phyloP scores from a whole-genome alignment of 2,113 vertebrate genomes.

The Ptyas mucosa region DNA sequence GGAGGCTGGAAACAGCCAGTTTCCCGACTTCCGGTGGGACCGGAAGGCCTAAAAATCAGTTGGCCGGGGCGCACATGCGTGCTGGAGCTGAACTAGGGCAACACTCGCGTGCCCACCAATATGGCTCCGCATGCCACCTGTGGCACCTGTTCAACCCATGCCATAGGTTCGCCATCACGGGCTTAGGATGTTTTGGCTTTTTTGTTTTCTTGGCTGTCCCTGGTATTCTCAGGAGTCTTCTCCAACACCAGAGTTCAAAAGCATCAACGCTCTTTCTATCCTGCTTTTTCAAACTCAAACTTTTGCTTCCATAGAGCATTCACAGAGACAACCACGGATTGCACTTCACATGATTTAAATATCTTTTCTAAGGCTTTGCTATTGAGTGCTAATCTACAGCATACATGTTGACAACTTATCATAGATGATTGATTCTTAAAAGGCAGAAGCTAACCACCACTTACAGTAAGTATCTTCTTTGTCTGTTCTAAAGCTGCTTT shows the following conservation, averaged over 20 bases:
- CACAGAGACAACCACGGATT: neutral
- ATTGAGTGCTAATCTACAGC: neutral
- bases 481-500: neutral
- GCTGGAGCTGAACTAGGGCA: too few relatives aligned
- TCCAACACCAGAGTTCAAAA: neutral
- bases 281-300: neutral
- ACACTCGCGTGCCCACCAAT: too few relatives aligned
- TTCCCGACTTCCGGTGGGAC: too few relatives aligned
- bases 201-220: neutral
- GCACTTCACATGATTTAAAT: neutral
- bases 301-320: neutral
- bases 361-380: neutral
- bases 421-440: neutral
- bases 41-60: too few relatives aligned
- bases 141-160: too few relatives aligned
- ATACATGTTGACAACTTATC: neutral
- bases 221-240: neutral
- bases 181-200: too few relatives aligned
- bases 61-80: too few relatives aligned
- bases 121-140: too few relatives aligned
- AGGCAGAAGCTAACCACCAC: neutral
- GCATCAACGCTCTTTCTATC: neutral
- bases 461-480: neutral
- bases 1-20: too few relatives aligned
- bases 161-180: too few relatives aligned